These are phyloP conservation scores for Prinia subflava DNA, from an alignment of 2,113 vertebrate species.

Conservation along the genomic window DNA sequence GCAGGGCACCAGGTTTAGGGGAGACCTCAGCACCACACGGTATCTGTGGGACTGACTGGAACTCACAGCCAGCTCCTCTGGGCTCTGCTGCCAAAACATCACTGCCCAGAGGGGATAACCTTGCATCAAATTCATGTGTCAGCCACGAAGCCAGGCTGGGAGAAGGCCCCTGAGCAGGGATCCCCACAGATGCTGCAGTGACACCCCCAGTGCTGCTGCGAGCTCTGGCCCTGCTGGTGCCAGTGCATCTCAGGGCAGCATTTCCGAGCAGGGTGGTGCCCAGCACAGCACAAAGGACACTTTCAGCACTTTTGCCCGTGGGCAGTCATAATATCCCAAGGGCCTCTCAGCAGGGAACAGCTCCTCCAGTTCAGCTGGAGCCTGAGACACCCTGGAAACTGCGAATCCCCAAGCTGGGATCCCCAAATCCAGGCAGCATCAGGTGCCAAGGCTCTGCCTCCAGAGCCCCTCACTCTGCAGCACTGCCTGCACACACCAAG, in stretches of 20 bases:
- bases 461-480: neutral
- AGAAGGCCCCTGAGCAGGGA: neutral
- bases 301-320: neutral
- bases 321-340: rapidly evolving
- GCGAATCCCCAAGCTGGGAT: rapidly evolving
- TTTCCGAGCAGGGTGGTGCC: neutral
- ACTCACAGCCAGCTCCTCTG: neutral
- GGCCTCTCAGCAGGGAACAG: neutral
- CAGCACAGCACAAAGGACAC: neutral
- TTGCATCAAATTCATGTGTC: rapidly evolving
- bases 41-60: rapidly evolving
- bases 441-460: neutral
- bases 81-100: neutral
- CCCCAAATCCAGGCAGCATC: neutral
- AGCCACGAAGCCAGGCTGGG: neutral
- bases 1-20: neutral
- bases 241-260: neutral
- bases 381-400: neutral
- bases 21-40: neutral
- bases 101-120: neutral
- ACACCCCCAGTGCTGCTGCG: rapidly evolving
- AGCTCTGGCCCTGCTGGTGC: neutral
- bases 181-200: neutral
- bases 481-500: rapidly evolving
- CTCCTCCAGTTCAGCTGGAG: neutral